These are phyloP conservation scores for Pseudomyrmex cubaensis DNA, from an alignment of 1,140 invertebrate genomes.

Conservation along the genomic window DNA sequence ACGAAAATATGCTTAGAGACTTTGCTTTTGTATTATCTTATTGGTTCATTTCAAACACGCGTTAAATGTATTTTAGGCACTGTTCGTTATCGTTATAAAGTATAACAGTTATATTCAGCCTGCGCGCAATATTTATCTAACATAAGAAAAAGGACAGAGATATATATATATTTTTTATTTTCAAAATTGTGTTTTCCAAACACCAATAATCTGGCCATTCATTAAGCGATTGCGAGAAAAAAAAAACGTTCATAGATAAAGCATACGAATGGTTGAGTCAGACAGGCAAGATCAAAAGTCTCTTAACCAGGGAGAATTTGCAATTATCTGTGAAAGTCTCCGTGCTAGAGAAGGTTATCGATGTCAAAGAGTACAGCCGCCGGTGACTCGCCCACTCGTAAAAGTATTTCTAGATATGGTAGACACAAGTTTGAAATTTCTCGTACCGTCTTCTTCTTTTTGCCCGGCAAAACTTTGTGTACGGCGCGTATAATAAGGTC, in stretches of 20 bases:
- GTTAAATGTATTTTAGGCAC: constrained; percentile 61
- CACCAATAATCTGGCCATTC: constrained; percentile 61
- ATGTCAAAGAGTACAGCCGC: constrained; percentile 38
- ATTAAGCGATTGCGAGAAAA: constrained; percentile 59
- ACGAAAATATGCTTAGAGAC: constrained; percentile 61
- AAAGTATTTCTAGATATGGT: constrained; percentile 80
- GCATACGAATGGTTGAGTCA: constrained; percentile 52
- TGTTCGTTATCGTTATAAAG: constrained; percentile 53
- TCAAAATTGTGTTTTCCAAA: constrained; percentile 49
- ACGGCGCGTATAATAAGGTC: constrained; percentile 55
- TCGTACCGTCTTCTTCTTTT: constrained; percentile 51
- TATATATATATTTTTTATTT: constrained; percentile 30
- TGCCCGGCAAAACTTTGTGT: constrained; percentile 34
- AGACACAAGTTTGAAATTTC: constrained; percentile 87
- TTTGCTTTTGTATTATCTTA: constrained; percentile 67
- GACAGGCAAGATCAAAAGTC: constrained; percentile 33
- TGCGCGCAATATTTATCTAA: constrained; percentile 34
- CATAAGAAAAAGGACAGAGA: constrained; percentile 50
- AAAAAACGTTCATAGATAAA: constrained; percentile 60
- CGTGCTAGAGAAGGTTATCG: constrained; percentile 26
- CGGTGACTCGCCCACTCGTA: constrained; percentile 63
- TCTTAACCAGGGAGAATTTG: constrained; percentile 41
- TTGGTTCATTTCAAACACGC: constrained; percentile 62
- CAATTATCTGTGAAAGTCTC: constrained; percentile 52
- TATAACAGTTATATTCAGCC: constrained; percentile 52